Conservation (phyloP, 37 sponge, comb jelly and placozoan genomes). For the Beroe forskalii region DNA sequence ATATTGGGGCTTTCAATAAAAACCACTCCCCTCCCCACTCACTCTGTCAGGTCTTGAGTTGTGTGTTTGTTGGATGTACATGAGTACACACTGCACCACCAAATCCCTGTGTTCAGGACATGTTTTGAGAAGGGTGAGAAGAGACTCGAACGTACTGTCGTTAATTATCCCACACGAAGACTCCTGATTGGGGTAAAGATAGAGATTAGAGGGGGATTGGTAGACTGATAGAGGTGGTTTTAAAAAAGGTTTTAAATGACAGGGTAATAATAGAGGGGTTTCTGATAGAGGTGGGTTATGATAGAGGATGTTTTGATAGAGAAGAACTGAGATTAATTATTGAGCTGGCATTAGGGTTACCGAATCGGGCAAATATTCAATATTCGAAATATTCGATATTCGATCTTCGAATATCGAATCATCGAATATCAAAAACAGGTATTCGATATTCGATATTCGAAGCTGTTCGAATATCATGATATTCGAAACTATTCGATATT, state of each 20-base stretch:
- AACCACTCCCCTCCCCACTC: not conserved
- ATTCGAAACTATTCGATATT: too few relatives aligned
- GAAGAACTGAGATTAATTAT: too few relatives aligned
- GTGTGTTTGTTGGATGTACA: conserved; percentile 63
- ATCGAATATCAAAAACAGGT: too few relatives aligned
- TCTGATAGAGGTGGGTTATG: not conserved
- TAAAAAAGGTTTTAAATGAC: not conserved
- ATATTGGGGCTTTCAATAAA: too few relatives aligned
- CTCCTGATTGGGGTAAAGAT: not conserved
- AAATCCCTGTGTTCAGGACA: conserved; percentile 38
- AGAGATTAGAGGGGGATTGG: not conserved
- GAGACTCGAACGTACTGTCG: conserved; percentile 49
- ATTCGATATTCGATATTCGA: too few relatives aligned
- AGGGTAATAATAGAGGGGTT: not conserved
- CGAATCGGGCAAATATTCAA: too few relatives aligned
- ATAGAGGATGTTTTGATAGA: not conserved
- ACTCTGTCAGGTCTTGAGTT: conserved; percentile 41
- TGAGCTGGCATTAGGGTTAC: too few relatives aligned
- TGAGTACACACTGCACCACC: conserved; percentile 55
- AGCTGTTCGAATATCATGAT: too few relatives aligned
- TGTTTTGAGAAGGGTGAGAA: not conserved
- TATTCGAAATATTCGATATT: too few relatives aligned
- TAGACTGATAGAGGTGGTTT: not conserved
- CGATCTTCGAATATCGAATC: too few relatives aligned
- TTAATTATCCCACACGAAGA: conserved; percentile 52